A percentile compares a stretch with the other conserved stretches of the same genome.
These are phyloP conservation scores for Cephus pulcher DNA, from an alignment of 2,888 invertebrate genomes.

Conservation along the genomic window DNA sequence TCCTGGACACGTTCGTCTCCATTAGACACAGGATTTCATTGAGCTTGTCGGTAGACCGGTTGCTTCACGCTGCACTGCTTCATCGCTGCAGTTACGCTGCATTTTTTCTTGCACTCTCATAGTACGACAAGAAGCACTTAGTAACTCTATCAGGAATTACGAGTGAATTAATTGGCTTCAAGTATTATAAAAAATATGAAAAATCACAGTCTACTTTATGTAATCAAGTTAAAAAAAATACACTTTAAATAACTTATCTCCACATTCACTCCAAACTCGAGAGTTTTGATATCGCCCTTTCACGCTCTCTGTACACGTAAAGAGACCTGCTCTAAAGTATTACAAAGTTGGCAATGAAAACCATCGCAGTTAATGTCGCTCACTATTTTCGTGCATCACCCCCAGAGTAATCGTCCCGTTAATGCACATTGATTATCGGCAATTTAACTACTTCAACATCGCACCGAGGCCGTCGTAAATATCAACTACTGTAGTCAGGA, in stretches of 20 bases:
- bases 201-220: neutral
- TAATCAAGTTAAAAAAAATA: neutral
- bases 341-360: neutral
- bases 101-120: neutral
- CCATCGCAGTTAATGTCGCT: neutral
- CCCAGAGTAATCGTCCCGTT: conserved; percentile 8
- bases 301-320: neutral
- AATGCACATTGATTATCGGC: conserved; percentile 59
- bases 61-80: neutral
- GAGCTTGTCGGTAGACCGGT: neutral
- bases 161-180: neutral
- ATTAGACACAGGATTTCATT: neutral
- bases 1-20: conserved; percentile 1
- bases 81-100: neutral
- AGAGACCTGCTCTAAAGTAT: neutral
- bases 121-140: neutral
- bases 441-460: conserved; percentile 61
- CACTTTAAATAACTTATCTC: too few relatives aligned
- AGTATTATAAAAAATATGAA: neutral
- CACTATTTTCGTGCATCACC: conserved; percentile 8
- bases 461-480: conserved; percentile 28
- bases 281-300: neutral
- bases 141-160: neutral
- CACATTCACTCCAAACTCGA: neutral
- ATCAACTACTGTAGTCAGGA: conserved; percentile 34